These are phyloP conservation scores for Phorcus lineatus DNA, from an alignment of 2,888 invertebrate species.

Conservation along the genomic window DNA sequence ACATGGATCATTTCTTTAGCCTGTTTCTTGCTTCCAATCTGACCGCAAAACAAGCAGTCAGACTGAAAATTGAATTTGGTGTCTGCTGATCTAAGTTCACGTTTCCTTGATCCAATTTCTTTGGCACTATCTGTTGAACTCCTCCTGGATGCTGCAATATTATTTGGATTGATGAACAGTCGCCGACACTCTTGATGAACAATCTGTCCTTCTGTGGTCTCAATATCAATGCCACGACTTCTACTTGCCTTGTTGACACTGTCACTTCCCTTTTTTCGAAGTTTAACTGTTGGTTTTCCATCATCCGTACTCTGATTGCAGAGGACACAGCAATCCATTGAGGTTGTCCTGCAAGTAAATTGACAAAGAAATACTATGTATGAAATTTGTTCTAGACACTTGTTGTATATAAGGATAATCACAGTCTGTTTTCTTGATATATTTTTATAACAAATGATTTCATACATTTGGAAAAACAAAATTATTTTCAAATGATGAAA, in stretches of 20 bases:
- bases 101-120: background rate
- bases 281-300: background rate
- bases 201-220: background rate
- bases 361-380: no score
- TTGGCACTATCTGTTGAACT: background rate
- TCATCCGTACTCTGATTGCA: background rate
- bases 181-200: constrained; percentile 29
- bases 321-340: constrained; percentile 28
- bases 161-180: constrained; percentile 17
- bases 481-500: background rate
- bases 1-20: background rate
- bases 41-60: background rate
- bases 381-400: no score
- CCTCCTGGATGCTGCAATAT: background rate
- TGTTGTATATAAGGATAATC: no score
- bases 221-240: constrained; percentile 4
- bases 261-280: constrained; percentile 6
- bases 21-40: no score
- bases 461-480: background rate
- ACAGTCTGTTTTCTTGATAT: no score
- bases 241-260: background rate
- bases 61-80: background rate
- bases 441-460: no score
- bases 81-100: constrained; percentile 12
- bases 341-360: background rate